Evolutionary conservation across 2,888 invertebrate genomes (phyloP).

Genomic region (Chymomyza amoena): DNA sequence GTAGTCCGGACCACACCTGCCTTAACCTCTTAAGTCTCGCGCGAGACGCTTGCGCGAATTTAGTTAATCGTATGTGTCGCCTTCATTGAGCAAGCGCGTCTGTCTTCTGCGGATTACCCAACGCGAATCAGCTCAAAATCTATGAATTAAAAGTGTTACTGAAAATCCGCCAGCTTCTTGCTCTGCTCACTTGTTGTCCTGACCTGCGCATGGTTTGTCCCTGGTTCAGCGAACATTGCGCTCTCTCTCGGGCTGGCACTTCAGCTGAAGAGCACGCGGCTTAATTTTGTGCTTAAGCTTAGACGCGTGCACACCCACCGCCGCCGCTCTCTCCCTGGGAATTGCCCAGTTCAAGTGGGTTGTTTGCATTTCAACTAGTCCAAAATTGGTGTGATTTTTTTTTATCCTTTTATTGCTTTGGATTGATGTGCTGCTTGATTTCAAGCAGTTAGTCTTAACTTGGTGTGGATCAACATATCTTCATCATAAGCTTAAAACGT

Average conservation of each 20-base stretch:
- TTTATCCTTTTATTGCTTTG: background rate
- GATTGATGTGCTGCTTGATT: slow-evolving; percentile 12
- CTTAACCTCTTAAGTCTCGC: background rate
- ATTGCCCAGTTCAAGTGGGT: background rate
- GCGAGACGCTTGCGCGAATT: slow-evolving; percentile 64
- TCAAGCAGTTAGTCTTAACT: slow-evolving; percentile 36
- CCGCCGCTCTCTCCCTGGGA: background rate
- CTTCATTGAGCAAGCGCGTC: slow-evolving; percentile 48
- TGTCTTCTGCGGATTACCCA: slow-evolving; percentile 53
- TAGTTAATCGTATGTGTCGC: slow-evolving; percentile 55
- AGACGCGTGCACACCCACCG: slow-evolving; percentile 43
- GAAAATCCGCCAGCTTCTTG: slow-evolving; percentile 48
- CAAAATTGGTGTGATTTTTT: background rate
- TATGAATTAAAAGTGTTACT: slow-evolving; percentile 64
- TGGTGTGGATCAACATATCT: background rate
- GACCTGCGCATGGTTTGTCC: slow-evolving; percentile 11
- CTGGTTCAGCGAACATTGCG: background rate
- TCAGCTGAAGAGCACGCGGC: slow-evolving; percentile 30
- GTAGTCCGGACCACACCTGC: slow-evolving; percentile 49
- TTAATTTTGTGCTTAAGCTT: slow-evolving; percentile 41
- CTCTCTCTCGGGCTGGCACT: slow-evolving; percentile 21
- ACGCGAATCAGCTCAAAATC: slow-evolving; percentile 53
- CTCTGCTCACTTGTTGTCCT: slow-evolving; percentile 29
- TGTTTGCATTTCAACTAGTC: background rate
- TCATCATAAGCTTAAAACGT: too few species aligned